Percentiles rank a stretch among this genome's conserved stretches.
Evolutionary conservation across 2,888 invertebrate species (phyloP).

Genomic region (Agrochola macilenta): DNA sequence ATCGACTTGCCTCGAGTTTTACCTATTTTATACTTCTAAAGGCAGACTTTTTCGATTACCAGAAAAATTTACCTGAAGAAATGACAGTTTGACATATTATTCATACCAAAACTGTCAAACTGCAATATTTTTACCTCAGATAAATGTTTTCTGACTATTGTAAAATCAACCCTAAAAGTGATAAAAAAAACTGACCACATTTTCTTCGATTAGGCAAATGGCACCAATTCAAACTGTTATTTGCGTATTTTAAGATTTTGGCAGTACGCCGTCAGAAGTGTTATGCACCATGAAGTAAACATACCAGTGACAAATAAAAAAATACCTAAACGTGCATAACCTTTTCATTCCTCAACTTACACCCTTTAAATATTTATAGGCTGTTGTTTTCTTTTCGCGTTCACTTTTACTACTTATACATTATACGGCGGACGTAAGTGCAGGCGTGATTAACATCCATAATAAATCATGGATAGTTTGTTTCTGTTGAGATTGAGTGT

Average conservation of each 20-base stretch:
- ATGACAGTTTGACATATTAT: no score
- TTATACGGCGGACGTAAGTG: constrained; percentile 11
- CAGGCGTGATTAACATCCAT: constrained; percentile 29
- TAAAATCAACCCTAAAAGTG: no score
- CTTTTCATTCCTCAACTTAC: neutral
- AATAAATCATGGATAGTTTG: constrained; percentile 1
- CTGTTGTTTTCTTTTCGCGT: constrained; percentile 23
- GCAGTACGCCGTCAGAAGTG: neutral
- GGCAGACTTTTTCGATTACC: no score
- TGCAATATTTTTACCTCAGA: no score
- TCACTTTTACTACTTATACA: constrained; percentile 23
- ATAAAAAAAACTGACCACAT: neutral
- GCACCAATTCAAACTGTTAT: neutral
- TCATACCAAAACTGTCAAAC: no score
- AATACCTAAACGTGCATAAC: neutral
- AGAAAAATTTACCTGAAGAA: no score
- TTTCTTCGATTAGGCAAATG: neutral
- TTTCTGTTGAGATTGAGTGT: no score
- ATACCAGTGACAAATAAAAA: neutral
- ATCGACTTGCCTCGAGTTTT: neutral
- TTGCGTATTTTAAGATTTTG: neutral
- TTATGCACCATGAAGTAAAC: no score
- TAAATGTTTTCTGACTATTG: no score
- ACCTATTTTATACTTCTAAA: no score
- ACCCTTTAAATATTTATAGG: constrained; percentile 25